Percentiles rank a stretch among this genome's conserved stretches.
Evolutionary conservation across 1,140 invertebrate genomes (phyloP).

Genomic region (Acyrthosiphon pisum): DNA sequence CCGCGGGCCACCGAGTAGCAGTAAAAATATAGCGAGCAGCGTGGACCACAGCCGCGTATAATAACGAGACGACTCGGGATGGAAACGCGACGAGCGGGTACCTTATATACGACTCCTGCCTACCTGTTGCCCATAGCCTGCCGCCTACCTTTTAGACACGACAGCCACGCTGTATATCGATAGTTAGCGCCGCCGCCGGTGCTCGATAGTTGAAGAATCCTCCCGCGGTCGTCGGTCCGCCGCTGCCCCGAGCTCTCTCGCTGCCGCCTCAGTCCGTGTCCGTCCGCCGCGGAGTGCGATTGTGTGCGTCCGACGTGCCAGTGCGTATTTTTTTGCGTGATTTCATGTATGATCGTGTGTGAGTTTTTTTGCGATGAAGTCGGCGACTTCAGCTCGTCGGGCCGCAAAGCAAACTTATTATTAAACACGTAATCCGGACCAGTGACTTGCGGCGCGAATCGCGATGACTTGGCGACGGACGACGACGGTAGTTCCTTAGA

Average conservation of each 20-base stretch:
- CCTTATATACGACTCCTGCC: background rate
- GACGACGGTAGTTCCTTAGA: constrained; percentile 9
- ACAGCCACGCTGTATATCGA: background rate
- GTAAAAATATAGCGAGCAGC: constrained; percentile 12
- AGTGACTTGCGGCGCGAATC: background rate
- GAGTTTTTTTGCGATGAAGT: background rate
- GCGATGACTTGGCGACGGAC: constrained; percentile 12
- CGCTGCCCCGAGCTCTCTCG: constrained; percentile 28
- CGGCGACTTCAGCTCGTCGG: background rate
- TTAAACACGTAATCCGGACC: background rate
- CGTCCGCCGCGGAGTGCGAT: background rate
- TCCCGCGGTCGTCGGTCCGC: constrained; percentile 38
- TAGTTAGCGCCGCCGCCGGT: constrained; percentile 41
- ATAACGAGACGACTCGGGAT: background rate
- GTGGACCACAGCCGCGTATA: background rate
- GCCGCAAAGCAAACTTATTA: background rate
- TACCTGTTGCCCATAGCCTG: background rate
- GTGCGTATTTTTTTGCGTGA: background rate
- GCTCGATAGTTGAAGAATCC: constrained; percentile 51
- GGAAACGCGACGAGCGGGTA: background rate
- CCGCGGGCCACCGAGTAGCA: constrained; percentile 40
- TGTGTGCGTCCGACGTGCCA: background rate
- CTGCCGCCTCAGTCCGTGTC: constrained; percentile 28
- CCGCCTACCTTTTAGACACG: constrained; percentile 9
- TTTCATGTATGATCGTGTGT: background rate